phyloP scores from a whole-genome alignment of 2,113 vertebrate species.

The Cricetomys ansorgei region DNA sequence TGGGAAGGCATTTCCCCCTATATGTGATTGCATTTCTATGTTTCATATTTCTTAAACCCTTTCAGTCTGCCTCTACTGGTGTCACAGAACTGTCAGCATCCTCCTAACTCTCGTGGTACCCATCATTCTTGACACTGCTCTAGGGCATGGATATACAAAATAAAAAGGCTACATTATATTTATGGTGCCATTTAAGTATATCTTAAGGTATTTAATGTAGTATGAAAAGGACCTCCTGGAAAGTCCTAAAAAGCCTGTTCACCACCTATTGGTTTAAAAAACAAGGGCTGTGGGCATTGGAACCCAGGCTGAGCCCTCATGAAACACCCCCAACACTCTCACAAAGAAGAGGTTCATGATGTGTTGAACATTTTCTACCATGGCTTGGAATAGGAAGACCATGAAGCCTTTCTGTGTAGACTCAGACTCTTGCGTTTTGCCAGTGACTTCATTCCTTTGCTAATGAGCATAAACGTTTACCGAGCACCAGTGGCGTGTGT shows the following conservation, averaged over 20 bases:
- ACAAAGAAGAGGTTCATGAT: neutral
- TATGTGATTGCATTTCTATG: too few species aligned
- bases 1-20: too few species aligned
- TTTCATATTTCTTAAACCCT: too few species aligned
- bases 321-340: neutral
- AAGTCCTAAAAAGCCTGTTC: slow-evolving; percentile 20
- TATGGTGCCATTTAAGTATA: neutral
- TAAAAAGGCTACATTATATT: neutral
- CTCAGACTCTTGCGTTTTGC: neutral
- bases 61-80: neutral
- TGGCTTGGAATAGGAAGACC: neutral
- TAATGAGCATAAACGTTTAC: neutral
- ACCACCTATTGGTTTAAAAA: neutral
- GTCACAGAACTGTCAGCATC: neutral
- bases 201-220: neutral
- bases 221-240: neutral
- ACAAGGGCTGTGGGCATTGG: neutral
- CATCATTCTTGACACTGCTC: neutral
- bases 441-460: neutral
- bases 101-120: neutral
- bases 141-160: neutral
- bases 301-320: neutral
- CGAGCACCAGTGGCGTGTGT: neutral
- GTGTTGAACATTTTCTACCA: neutral
- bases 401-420: neutral